phyloP scores from a whole-genome alignment of 2,113 vertebrate genomes.

The Ciconia boyciana region DNA sequence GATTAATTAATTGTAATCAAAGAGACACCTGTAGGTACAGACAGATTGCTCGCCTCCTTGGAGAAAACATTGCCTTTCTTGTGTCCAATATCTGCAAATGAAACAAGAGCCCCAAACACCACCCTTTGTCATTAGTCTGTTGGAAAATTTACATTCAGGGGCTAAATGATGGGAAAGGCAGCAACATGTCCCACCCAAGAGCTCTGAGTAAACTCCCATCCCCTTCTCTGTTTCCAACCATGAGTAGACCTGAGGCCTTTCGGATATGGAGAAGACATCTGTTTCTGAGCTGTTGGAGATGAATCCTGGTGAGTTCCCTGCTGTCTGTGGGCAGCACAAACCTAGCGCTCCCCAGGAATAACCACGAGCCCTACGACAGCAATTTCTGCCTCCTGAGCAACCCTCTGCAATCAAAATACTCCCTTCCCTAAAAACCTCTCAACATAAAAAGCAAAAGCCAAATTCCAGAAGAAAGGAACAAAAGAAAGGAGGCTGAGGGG shows the following conservation, averaged over 20 bases:
- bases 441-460: not conserved
- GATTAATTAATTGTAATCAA: constrained; percentile 20
- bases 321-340: not conserved
- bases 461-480: not conserved
- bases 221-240: not conserved
- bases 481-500: not conserved
- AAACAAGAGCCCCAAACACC: not conserved
- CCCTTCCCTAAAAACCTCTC: not conserved
- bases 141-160: not conserved
- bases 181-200: not conserved
- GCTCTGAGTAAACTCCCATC: not conserved
- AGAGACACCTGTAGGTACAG: not conserved
- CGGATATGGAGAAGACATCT: not conserved
- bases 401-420: not conserved
- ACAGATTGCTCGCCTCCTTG: not conserved
- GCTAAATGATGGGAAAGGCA: not conserved
- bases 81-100: not conserved
- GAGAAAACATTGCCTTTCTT: constrained; percentile 1
- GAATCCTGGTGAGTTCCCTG: not conserved
- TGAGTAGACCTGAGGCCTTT: not conserved
- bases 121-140: not conserved
- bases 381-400: not conserved
- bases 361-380: not conserved
- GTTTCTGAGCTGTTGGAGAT: not conserved
- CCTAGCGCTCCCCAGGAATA: not conserved